Evolutionary conservation across 2,113 vertebrate genomes (phyloP).

Genomic region (Kryptolebias marmoratus): DNA sequence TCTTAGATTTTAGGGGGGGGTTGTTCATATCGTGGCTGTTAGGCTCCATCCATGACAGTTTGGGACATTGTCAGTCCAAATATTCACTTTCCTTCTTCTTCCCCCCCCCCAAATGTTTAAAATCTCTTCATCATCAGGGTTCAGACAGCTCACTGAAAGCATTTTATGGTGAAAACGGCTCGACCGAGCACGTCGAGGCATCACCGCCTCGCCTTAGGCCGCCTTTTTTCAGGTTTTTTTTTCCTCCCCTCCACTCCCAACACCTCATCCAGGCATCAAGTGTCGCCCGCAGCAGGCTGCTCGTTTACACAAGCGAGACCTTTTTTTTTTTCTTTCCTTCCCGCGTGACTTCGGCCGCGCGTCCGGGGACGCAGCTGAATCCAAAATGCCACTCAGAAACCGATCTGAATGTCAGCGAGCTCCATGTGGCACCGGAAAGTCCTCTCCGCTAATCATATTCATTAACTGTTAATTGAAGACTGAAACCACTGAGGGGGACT

Average conservation of each 20-base stretch:
- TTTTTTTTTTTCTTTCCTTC: background rate
- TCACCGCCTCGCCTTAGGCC: background rate
- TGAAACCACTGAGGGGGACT: conserved; percentile 8
- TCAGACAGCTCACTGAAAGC: conserved; percentile 16
- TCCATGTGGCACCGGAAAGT: conserved; percentile 20
- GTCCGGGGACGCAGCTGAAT: conserved; percentile 3
- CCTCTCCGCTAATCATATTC: conserved; percentile 18
- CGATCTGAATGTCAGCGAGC: conserved; percentile 28
- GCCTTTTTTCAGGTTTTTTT: background rate
- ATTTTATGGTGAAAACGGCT: conserved; percentile 20
- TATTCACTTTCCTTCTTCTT: conserved; percentile 5
- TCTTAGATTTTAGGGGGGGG: background rate
- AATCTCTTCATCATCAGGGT: conserved; percentile 34
- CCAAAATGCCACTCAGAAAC: conserved; percentile 12
- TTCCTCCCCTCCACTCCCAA: background rate
- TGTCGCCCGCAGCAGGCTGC: conserved; percentile 13
- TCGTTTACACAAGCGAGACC: conserved; percentile 8
- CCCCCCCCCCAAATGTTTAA: conserved; percentile 11
- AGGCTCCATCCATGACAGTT: background rate
- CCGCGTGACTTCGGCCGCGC: conserved; percentile 4
- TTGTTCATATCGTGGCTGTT: background rate
- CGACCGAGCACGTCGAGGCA: conserved; percentile 12
- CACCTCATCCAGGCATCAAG: background rate
- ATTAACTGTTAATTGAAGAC: conserved; percentile 21
- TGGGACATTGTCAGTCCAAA: background rate